phyloP scores from a whole-genome alignment of 2,797 vertebrate genomes.

The Pithecia hirsuta region DNA sequence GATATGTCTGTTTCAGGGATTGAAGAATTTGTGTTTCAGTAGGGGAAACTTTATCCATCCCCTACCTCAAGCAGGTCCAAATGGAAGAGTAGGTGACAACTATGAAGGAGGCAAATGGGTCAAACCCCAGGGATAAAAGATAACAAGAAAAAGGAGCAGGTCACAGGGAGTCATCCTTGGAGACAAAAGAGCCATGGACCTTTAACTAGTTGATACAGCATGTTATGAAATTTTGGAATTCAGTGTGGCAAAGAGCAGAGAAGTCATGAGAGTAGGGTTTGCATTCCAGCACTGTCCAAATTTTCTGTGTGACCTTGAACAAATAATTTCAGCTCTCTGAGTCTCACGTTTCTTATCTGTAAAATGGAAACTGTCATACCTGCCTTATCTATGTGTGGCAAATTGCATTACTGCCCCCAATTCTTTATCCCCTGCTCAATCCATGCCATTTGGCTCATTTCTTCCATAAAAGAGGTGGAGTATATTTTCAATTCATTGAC shows the following conservation, averaged over 20 bases:
- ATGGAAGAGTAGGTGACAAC: slow-evolving; percentile 1
- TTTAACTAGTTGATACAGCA: not conserved
- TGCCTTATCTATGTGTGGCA: not conserved
- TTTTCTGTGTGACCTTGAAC: not conserved
- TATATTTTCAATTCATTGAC: not conserved
- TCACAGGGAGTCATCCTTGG: not conserved
- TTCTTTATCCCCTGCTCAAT: not conserved
- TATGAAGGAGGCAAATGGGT: not conserved
- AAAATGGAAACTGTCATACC: not conserved
- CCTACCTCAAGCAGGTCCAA: not conserved
- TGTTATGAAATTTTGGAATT: not conserved
- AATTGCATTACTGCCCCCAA: not conserved
- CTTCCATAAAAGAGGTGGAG: not conserved
- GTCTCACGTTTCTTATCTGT: not conserved
- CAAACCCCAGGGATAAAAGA: not conserved
- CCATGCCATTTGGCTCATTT: not conserved
- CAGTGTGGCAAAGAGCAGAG: not conserved
- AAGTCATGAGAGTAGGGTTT: not conserved
- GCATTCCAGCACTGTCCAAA: not conserved
- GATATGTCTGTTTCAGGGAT: not conserved
- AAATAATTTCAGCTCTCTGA: not conserved
- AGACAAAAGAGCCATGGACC: not conserved
- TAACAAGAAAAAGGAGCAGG: not conserved
- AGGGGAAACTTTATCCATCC: not conserved
- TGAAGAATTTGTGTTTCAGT: not conserved